Evolutionary conservation across 1,140 invertebrate species (phyloP).

Genomic region (Orussus abietinus): DNA sequence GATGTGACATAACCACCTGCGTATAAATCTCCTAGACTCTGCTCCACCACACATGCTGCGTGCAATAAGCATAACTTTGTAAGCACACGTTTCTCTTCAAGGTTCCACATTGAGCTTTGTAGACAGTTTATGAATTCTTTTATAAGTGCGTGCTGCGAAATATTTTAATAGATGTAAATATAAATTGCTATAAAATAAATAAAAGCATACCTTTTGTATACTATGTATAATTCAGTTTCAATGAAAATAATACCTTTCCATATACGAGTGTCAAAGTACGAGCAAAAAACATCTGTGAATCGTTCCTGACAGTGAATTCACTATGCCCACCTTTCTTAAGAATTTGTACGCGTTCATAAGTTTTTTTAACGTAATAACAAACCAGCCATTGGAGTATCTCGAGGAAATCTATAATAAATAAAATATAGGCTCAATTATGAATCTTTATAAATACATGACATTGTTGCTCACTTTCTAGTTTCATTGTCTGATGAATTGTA

Average conservation of each 20-base stretch:
- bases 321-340: conserved; percentile 57
- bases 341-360: conserved; percentile 60
- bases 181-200: conserved; percentile 11
- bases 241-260: conserved; percentile 57
- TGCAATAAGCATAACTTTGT: conserved; percentile 67
- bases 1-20: conserved; percentile 63
- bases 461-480: conserved; percentile 58
- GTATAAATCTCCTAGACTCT: conserved; percentile 72
- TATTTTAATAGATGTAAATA: conserved; percentile 9
- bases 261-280: conserved; percentile 72
- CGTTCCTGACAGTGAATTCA: conserved; percentile 71
- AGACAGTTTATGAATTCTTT: conserved; percentile 58
- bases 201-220: conserved; percentile 10
- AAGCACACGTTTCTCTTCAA: conserved; percentile 57
- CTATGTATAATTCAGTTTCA: conserved; percentile 9
- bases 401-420: conserved; percentile 63
- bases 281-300: conserved; percentile 79
- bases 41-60: conserved; percentile 68
- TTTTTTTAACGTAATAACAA: conserved; percentile 71
- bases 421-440: conserved; percentile 15
- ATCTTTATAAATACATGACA: conserved; percentile 13
- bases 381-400: conserved; percentile 79
- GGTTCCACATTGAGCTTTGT: conserved; percentile 44
- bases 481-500: conserved; percentile 46
- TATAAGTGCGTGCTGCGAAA: conserved; percentile 61